These are phyloP conservation scores for Mesocricetus auratus DNA, from an alignment of 2,113 vertebrate genomes.

Conservation along the genomic window DNA sequence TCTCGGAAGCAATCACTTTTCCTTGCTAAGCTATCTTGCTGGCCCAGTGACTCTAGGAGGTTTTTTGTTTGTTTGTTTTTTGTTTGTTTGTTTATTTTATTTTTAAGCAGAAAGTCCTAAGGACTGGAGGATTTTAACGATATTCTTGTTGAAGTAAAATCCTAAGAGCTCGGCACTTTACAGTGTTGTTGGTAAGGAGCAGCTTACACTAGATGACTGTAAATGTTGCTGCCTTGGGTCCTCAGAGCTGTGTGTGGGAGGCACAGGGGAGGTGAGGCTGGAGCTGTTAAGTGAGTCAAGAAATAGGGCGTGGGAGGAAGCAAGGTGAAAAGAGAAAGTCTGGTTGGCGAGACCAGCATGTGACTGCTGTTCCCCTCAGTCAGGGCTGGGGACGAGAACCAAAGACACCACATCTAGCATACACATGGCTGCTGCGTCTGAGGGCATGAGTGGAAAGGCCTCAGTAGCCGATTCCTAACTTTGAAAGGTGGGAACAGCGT, in stretches of 20 bases:
- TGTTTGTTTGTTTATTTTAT: neutral
- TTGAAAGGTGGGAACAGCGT: neutral
- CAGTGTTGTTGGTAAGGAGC: neutral
- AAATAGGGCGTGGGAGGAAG: neutral
- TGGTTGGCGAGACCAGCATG: neutral
- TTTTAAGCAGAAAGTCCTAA: constrained; percentile 11
- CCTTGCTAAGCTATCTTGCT: neutral
- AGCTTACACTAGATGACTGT: neutral
- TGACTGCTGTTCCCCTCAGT: neutral
- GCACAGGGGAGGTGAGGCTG: neutral
- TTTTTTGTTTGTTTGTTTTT: neutral
- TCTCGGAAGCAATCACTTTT: too few species aligned
- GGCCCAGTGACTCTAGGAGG: neutral
- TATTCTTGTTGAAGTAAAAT: constrained; percentile 23
- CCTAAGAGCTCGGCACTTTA: neutral
- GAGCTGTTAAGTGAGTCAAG: neutral
- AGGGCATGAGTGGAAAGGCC: neutral
- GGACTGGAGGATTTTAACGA: neutral
- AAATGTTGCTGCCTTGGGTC: neutral
- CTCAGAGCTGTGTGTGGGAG: neutral
- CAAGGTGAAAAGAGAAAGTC: neutral
- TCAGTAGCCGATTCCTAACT: neutral
- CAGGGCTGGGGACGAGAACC: neutral
- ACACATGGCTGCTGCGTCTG: neutral
- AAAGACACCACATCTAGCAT: neutral